Conservation (phyloP, 2,888 invertebrate species). For the Troides helena region DNA sequence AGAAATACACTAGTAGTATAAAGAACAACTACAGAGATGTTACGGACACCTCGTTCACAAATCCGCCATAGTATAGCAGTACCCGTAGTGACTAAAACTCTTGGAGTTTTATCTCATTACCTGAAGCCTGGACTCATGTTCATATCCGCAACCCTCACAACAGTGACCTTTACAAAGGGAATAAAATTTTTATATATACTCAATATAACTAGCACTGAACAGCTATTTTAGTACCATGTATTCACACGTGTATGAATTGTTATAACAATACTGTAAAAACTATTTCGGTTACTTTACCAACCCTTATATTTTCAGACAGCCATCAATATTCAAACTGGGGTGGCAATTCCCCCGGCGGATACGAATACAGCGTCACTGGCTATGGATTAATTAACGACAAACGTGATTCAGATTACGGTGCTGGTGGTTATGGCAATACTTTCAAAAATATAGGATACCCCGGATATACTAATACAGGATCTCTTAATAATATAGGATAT, state of each 20-base stretch:
- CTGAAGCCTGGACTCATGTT: no score
- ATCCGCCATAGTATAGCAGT: no score
- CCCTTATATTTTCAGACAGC: slow-evolving; percentile 33
- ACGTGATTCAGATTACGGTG: slow-evolving; percentile 32
- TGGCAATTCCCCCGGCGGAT: slow-evolving; percentile 49
- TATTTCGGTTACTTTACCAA: neutral
- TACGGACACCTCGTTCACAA: no score
- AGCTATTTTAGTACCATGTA: no score
- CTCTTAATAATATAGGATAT: slow-evolving; percentile 29
- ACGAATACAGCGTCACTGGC: slow-evolving; percentile 43
- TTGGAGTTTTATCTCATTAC: no score
- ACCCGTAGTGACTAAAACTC: no score
- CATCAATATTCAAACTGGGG: slow-evolving; percentile 59
- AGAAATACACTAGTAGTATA: no score
- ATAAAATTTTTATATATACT: no score
- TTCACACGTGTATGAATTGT: neutral
- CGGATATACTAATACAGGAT: slow-evolving; percentile 29
- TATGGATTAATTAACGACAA: slow-evolving; percentile 36
- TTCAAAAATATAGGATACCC: slow-evolving; percentile 28
- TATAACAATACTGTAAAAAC: neutral
- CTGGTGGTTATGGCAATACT: slow-evolving; percentile 35
- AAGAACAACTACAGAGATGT: no score
- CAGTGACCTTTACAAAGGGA: no score
- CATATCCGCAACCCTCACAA: no score
- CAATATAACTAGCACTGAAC: no score